These are phyloP conservation scores for Pyrrhura leucotis DNA, from an alignment of 2,797 vertebrate genomes.

Conservation along the genomic window DNA sequence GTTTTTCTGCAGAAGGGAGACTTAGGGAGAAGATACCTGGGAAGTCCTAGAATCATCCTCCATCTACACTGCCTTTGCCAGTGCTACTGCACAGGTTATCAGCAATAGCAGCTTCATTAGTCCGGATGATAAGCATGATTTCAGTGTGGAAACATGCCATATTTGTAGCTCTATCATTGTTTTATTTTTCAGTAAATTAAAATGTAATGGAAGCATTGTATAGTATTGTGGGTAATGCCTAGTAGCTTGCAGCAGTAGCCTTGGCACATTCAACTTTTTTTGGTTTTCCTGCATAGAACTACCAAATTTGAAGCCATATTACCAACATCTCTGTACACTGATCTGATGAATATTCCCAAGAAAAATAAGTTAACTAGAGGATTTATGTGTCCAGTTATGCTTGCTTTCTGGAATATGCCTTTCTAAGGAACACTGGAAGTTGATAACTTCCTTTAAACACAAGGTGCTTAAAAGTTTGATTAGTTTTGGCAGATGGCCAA, in stretches of 20 bases:
- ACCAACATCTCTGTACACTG: not conserved
- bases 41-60: not conserved
- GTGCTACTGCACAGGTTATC: not conserved
- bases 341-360: not conserved
- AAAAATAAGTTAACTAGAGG: not conserved
- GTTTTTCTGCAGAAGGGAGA: not conserved
- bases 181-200: conserved; percentile 21
- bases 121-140: not conserved
- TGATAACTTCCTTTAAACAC: not conserved
- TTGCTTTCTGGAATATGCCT: not conserved
- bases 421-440: not conserved
- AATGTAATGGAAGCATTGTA: not conserved
- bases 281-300: not conserved
- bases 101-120: not conserved
- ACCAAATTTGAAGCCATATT: not conserved
- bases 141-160: not conserved
- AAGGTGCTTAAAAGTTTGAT: not conserved
- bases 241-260: not conserved
- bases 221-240: not conserved
- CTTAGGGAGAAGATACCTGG: not conserved
- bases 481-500: not conserved
- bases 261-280: not conserved
- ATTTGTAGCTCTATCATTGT: conserved; percentile 16
- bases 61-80: not conserved
- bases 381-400: not conserved